A percentile compares a stretch with the other conserved stretches of the same genome.
Evolutionary conservation across 2,888 invertebrate genomes (phyloP).

Genomic region (Caenorhabditis drosophilae): DNA sequence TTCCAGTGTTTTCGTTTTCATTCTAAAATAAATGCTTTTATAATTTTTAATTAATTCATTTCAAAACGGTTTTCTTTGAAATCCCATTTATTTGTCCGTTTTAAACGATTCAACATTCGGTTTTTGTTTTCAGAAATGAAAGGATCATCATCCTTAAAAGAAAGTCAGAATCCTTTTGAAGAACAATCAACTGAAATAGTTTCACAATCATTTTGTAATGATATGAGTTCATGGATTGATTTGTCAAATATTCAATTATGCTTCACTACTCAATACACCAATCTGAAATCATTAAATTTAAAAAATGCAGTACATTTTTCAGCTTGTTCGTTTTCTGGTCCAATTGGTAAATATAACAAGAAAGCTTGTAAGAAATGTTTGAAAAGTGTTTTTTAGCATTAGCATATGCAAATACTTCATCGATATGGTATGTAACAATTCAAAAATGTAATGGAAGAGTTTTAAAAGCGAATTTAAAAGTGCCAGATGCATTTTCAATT

Average conservation of each 20-base stretch:
- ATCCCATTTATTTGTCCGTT: too few relatives aligned
- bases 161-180: too few relatives aligned
- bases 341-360: conserved; percentile 37
- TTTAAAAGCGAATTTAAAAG: conserved; percentile 30
- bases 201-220: too few relatives aligned
- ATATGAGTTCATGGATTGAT: conserved; percentile 2
- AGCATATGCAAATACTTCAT: conserved; percentile 13
- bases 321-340: conserved; percentile 51
- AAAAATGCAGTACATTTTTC: conserved; percentile 46
- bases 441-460: conserved; percentile 35
- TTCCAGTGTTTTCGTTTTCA: neutral
- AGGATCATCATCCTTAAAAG: too few relatives aligned
- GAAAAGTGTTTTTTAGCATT: conserved; percentile 21
- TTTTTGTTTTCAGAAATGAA: too few relatives aligned
- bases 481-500: conserved; percentile 34
- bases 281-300: conserved; percentile 26
- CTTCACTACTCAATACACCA: conserved; percentile 32
- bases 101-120: too few relatives aligned
- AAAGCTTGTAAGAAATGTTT: neutral
- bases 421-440: conserved; percentile 40
- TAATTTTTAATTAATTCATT: neutral
- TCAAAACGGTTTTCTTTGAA: conserved; percentile 1
- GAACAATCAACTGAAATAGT: too few relatives aligned
- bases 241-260: conserved; percentile 3
- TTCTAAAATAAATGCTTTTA: neutral